Conservation (phyloP, 2,113 vertebrate species). For the Triplophysa tibetana region DNA sequence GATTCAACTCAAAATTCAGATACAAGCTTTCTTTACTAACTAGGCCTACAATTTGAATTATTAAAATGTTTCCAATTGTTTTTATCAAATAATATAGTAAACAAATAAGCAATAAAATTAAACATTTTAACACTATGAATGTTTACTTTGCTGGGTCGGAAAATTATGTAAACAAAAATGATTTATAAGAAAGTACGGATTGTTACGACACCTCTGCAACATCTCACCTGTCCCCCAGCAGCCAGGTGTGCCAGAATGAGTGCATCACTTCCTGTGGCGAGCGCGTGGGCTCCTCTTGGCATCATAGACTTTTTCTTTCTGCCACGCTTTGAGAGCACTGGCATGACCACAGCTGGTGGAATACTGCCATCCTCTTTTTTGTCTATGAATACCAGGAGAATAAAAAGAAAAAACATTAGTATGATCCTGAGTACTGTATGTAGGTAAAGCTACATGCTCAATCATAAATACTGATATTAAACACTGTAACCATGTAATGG, state of each 20-base stretch:
- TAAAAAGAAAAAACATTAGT: conserved; percentile 69
- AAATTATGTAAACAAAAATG: neutral
- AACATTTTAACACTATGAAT: too few relatives aligned
- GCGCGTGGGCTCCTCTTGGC: conserved; percentile 59
- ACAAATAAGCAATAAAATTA: neutral
- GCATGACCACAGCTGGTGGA: conserved; percentile 74
- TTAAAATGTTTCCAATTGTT: too few relatives aligned
- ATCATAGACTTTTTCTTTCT: conserved; percentile 76
- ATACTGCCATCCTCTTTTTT: conserved; percentile 84
- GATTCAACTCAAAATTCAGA: neutral
- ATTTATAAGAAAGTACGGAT: neutral
- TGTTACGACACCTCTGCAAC: neutral
- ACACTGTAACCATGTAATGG: too few relatives aligned
- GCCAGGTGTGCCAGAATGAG: conserved; percentile 78
- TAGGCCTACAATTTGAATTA: neutral
- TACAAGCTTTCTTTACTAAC: neutral
- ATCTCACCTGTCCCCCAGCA: conserved; percentile 73
- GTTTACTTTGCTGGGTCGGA: too few relatives aligned
- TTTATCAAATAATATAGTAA: neutral
- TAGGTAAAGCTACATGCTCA: too few relatives aligned
- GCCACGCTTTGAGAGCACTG: conserved; percentile 72
- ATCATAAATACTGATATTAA: too few relatives aligned
- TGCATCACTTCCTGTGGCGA: conserved; percentile 74
- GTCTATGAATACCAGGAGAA: conserved; percentile 66
- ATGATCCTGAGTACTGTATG: neutral